Base-by-base conservation (phyloP, 2,797 vertebrate genomes). In the Pelobates cultripes region DNA sequence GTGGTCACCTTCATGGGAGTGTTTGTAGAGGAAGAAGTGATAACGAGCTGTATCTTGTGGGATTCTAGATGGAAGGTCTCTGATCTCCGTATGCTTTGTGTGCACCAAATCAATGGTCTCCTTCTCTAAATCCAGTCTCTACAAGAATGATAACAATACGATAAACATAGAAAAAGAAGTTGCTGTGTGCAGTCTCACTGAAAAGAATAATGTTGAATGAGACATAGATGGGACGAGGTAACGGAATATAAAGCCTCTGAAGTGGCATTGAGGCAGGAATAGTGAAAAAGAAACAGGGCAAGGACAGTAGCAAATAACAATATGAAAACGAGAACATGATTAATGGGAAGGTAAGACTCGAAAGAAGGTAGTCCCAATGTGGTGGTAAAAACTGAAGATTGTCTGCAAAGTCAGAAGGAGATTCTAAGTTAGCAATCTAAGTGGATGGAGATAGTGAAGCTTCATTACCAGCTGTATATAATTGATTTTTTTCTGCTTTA, bases 11-110 rank as follows among this genome's bases (percentile, higher is more conserved):
- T 99, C 97, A 0, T 99, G 95, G 3, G 95, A 95, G 80, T 99
- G 98, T 89, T 96, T 98, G 88, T 97, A 99, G 74, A 98, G 86
- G 86, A 99, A 99, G 89, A 99, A 97, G 90, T 99, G 98, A 86
- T 99, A 99, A 88, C 98, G 95, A 63, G 97, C 97, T 0, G 96
- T 92, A 82, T 99, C 97, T 41, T 93, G 93, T 28, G 98, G 98
- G 81, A 99, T 94, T 88, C 98, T 94, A 51, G 92, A 93, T 12
- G 97, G 96, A 83, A 99, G 94, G 78, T 98, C 97, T 0, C 87
- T 68, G 3, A 95, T 94, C 76, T 97, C 97, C 0, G 97, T 99
- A 79, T 96, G 95, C 85, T 94, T 96, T 0, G 97, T 99, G 90
- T 99, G 96, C 69, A 99, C 98, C 88, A 99, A 89, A 86, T 98